Evolutionary conservation across 2,888 invertebrate genomes (phyloP).

Genomic region (Silvanus unidentatus): DNA sequence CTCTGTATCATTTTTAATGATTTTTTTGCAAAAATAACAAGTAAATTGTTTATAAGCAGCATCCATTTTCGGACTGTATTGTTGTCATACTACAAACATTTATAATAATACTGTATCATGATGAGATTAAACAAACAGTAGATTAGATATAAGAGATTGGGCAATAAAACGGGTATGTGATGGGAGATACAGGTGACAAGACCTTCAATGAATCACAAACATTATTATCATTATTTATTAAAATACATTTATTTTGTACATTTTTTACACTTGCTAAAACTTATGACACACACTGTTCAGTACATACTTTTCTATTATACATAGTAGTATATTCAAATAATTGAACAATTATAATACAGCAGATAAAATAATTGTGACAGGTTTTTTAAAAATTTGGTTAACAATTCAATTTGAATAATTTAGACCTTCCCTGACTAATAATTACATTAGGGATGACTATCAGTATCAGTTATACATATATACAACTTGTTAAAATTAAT

Average conservation of each 20-base stretch:
- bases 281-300: constrained; percentile 20
- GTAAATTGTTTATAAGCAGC: constrained; percentile 37
- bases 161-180: background rate
- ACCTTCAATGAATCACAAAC: background rate
- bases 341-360: constrained; percentile 4
- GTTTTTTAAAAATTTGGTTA: constrained; percentile 23
- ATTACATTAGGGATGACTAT: constrained; percentile 17
- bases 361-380: too few relatives aligned
- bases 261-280: constrained; percentile 15
- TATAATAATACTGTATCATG: constrained; percentile 14
- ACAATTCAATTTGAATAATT: constrained; percentile 27
- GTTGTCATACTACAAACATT: constrained; percentile 10
- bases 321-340: background rate
- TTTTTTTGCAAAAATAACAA: constrained; percentile 64
- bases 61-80: constrained; percentile 17
- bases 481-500: constrained; percentile 22
- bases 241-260: constrained; percentile 17
- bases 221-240: constrained; percentile 4
- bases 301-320: constrained; percentile 8
- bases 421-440: constrained; percentile 17
- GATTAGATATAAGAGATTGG: constrained; percentile 18
- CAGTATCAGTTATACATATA: constrained; percentile 22
- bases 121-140: constrained; percentile 10
- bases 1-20: constrained; percentile 59
- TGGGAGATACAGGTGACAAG: background rate